Percentiles rank a stretch among this genome's conserved stretches.
Conservation (phyloP, 2,797 vertebrate species). For the Poliocrania exsul region DNA sequence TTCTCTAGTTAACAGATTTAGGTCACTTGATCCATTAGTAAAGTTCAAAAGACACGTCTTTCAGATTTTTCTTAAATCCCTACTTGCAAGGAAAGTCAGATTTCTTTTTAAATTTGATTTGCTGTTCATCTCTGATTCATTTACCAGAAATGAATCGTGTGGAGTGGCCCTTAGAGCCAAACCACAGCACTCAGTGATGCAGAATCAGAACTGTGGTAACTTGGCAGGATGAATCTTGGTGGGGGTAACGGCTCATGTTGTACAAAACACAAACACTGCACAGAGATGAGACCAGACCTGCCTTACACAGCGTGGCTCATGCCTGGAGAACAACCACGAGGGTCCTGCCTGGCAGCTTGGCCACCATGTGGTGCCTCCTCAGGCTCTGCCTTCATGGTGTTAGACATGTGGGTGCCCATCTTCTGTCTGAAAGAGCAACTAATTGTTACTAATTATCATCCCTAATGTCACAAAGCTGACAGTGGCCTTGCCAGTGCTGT, state of each 20-base stretch:
- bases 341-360: neutral
- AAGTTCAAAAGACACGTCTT: neutral
- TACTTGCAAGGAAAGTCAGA: fast-evolving
- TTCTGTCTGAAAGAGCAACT: neutral
- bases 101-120: neutral
- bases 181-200: neutral
- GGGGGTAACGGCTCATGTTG: fast-evolving
- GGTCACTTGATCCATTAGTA: neutral
- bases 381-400: fast-evolving
- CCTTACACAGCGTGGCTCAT: fast-evolving
- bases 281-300: fast-evolving
- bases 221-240: neutral
- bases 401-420: fast-evolving
- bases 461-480: neutral
- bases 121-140: neutral
- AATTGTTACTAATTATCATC: neutral
- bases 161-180: neutral
- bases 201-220: neutral
- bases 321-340: fast-evolving
- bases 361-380: fast-evolving
- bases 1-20: neutral
- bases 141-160: neutral
- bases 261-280: fast-evolving
- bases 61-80: neutral
- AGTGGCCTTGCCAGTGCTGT: neutral